Base-by-base conservation (phyloP, 2,888 invertebrate species). In the Nysson spinosus region DNA sequence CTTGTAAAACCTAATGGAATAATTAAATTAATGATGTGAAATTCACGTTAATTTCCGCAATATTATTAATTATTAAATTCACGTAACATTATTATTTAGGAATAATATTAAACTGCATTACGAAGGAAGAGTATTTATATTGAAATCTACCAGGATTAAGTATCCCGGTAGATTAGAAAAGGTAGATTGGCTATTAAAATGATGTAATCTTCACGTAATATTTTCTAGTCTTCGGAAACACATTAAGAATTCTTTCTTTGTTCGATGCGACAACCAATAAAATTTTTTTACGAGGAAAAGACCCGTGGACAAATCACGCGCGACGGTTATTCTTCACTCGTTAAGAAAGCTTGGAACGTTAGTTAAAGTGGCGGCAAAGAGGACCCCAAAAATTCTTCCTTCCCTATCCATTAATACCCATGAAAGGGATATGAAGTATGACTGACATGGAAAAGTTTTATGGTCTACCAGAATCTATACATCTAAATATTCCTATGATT, bases 391-490 rank as follows among this genome's bases (percentile, higher is more conserved):
- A 44, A 55, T 46, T 43, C 19, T 47, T 20, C 30, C 14, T 5
- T 37, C 3, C 6, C 7, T 20, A 57, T 39, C 47, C 24, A 34
- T 50, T 39, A 30, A 46, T 50, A 30, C 51, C 46, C 4, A 24
- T 5, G 5, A 42, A 19, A 20, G 11, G 28, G 7, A 2, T 22
- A 12, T 14, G n/a, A n/a, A n/a, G n/a, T n/a, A n/a, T n/a, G n/a
- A n/a, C n/a, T n/a, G n/a, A 19, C 20, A 9, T 19, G 32, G 37
- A 20, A n/a, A 14, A 20, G 35, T 42, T 61, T 64, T 64, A 61
- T 20, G 54, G 14, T 24, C 4, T 17, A 9, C 37, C 46, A 19
- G 5, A 20, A 5, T 9, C 32, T 32, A 24, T 14, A 17, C 14
- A 9, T 16, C 19, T 14, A 14, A 7, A 12, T 19, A 30, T 17